Base-by-base conservation (phyloP, 2,888 invertebrate species). In the Drosophila fungiperda region DNA sequence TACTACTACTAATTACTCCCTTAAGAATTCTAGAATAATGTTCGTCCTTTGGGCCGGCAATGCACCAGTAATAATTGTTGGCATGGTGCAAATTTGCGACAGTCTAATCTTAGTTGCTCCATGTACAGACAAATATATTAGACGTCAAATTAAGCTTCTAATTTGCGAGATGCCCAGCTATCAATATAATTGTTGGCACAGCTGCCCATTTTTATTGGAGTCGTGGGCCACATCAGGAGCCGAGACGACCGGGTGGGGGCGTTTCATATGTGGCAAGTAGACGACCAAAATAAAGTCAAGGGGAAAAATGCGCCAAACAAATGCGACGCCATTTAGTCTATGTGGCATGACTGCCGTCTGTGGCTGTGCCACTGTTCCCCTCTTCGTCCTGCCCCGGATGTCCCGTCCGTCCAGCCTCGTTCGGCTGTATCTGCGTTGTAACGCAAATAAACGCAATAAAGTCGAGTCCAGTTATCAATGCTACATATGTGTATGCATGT, bases 381-480 rank as follows among this genome's bases (percentile, higher is more conserved):
- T 33, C 26, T 17, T 15, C 12, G 4, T 2, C 20, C 20, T 7
- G 1, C 35, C 9, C 20, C 3, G 2, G 15, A 8, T 33, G 2
- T 26, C 5, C 15, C 5, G 3, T 20, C 20, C 8, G 17, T 29
- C 42, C 20, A 5, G 11, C 1, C 17, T 26, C 12, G 42, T 20
- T 45, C 7, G 20, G 12, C 45, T 11, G 33, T 9, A 36, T 20
- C 49, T 35, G 3, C 20, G 8, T 11, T 45, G 59, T 54, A 68
- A 42, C 53, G 65, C 33, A 69, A 50, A 60, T 38, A 69, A 77
- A 88, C 88, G 88, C 80, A 84, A 73, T 86, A 78, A 86, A 83
- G 78, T 83, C 80, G 69, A 83, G 82, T 64, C 73, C 64, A 73
- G 76, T 76, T 86, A 87, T 80, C 87, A 89, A 89, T 89, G 89